Conservation (phyloP, 2,888 invertebrate species). For the Syrista parreyssii region DNA sequence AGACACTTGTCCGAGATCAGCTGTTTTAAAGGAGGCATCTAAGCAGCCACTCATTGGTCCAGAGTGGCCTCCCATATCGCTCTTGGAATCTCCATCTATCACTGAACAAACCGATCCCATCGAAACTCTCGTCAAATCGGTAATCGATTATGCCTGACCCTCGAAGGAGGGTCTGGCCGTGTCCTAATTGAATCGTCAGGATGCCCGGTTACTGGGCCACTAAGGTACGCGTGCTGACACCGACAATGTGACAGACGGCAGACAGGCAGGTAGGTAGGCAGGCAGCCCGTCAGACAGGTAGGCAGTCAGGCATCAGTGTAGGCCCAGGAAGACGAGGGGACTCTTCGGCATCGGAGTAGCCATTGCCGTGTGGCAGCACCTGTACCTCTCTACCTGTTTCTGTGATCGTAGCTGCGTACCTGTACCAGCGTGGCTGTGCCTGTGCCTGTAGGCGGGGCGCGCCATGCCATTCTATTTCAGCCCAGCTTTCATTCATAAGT, state of each 20-base stretch:
- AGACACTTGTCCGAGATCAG: not conserved
- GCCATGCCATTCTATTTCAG: conserved; percentile 64
- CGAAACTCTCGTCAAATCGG: conserved; percentile 43
- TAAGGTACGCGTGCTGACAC: conserved; percentile 44
- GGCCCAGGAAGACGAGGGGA: conserved; percentile 5
- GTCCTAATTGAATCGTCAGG: conserved; percentile 62
- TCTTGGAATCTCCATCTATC: conserved; percentile 35
- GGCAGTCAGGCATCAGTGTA: conserved; percentile 37
- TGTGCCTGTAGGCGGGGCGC: conserved; percentile 58
- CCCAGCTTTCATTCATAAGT: conserved; percentile 64
- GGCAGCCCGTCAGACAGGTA: not conserved
- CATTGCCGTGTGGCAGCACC: conserved; percentile 16
- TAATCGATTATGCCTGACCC: conserved; percentile 48
- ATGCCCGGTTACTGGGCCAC: conserved; percentile 42
- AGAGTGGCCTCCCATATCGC: conserved; percentile 12
- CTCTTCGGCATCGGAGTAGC: conserved; percentile 28
- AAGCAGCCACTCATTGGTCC: not conserved
- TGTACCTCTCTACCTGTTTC: conserved; percentile 21
- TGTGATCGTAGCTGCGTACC: conserved; percentile 2
- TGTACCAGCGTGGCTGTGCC: conserved; percentile 24
- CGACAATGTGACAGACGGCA: conserved; percentile 56
- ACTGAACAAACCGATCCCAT: conserved; percentile 38
- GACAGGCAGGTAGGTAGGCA: not conserved
- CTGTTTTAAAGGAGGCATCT: not conserved
- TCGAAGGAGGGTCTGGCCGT: conserved; percentile 2